These are phyloP conservation scores for Callorhinus ursinus DNA, from an alignment of 2,113 vertebrate genomes.

Conservation along the genomic window DNA sequence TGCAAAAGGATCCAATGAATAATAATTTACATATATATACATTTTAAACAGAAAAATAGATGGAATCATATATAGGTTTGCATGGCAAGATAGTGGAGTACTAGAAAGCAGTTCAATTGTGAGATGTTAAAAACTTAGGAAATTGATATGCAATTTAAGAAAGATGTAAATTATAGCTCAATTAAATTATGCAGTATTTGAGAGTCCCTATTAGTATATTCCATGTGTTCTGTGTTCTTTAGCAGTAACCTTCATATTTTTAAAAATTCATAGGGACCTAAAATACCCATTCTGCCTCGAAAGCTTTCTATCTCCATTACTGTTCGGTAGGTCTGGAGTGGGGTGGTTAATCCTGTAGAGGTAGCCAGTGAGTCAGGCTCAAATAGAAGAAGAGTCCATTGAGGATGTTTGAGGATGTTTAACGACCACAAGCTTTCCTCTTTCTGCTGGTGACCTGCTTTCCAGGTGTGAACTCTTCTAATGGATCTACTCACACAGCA, in stretches of 20 bases:
- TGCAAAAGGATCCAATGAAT: constrained; percentile 84
- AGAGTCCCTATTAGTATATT: constrained; percentile 3
- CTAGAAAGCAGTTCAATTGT: constrained; percentile 83
- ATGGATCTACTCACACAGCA: not conserved
- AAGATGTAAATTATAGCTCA: constrained; percentile 84
- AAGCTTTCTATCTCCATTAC: not conserved
- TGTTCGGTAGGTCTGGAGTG: not conserved
- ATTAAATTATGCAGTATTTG: constrained; percentile 57
- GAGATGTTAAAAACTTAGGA: constrained; percentile 84
- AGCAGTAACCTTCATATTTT: constrained; percentile 52
- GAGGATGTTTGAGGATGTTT: not conserved
- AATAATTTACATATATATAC: constrained; percentile 91
- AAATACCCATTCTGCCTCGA: not conserved
- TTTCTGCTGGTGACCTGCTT: not conserved
- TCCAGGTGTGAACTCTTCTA: not conserved
- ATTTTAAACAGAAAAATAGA: constrained; percentile 89
- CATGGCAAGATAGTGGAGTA: constrained; percentile 79
- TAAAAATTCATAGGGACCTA: not conserved
- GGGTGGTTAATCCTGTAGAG: not conserved
- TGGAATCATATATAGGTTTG: constrained; percentile 83
- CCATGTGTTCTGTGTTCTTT: not conserved
- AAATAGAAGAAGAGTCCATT: not conserved
- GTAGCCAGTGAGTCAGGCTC: not conserved
- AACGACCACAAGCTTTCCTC: not conserved
- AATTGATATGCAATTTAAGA: constrained; percentile 85